Evolutionary conservation across 2,797 vertebrate genomes (phyloP), one percentile per base, ranked within the genome.

Genomic region (Choloepus didactylus): DNA sequence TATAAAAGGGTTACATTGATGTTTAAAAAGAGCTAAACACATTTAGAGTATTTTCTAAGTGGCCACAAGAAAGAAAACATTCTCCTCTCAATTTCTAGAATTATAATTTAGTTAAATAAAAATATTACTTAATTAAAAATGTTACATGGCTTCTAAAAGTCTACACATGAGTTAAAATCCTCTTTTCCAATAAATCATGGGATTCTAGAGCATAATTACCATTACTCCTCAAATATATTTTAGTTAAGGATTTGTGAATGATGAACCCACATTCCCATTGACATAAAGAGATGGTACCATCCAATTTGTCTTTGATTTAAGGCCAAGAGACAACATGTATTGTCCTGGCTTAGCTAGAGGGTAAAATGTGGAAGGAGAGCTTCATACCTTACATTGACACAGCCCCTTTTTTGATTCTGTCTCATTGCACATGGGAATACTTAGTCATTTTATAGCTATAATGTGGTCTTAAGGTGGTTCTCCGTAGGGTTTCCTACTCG

Each of bases 31-130:
- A 35, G 35, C 44, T 86, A 87, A 70, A 70, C 89, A 59, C 18
- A 59, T 73, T 56, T 89, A 92, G 70, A 90, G 12, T 3, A n/a
- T 16, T 90, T 95, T 87, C 70, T 86, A 76, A 76, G 21, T 90
- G n/a, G 79, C 9, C 19, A n/a, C 79, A 25, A 88, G 87, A 88
- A 70, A 66, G 76, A 75, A 92, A 62, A 72, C 62, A 18, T 80
- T 77, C n/a, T 80, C 5, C 27, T 64, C 9, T 67, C 7, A 93
- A 49, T 94, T 86, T 76, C 70, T 62, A 95, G 46, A 80, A 59
- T 73, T 69, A 72, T 31, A 79, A 93, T 79, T 93, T 91, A 75
- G 44, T 89, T 77, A 72, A 90, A 62, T 96, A 56, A 69, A 87
- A 87, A 51, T 72, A 66, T 79, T 86, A 27, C 5, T 87, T 73